A percentile compares a stretch with the other conserved stretches of the same genome.
phyloP scores from a whole-genome alignment of 2,113 vertebrate genomes.

The Gallinago undulata region DNA sequence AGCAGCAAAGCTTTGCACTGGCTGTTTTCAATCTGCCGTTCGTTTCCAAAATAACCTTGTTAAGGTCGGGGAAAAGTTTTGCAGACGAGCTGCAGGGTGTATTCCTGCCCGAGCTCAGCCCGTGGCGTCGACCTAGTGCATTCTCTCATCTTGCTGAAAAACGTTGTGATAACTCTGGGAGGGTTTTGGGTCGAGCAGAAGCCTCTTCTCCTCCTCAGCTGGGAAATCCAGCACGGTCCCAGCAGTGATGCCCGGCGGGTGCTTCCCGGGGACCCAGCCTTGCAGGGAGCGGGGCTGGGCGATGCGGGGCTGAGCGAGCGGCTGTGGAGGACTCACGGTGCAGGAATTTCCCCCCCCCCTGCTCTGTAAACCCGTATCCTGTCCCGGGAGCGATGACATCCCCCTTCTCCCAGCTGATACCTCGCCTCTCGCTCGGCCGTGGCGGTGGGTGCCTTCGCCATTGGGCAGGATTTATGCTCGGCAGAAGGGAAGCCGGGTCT shows the following conservation, averaged over 20 bases:
- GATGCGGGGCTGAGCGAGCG: not conserved
- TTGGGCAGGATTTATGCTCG: not conserved
- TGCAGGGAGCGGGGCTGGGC: not conserved
- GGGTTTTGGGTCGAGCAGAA: not conserved
- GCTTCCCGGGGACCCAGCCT: not conserved
- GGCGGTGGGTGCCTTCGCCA: rapidly evolving
- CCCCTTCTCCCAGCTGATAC: not conserved
- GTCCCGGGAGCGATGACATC: not conserved
- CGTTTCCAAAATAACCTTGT: not conserved
- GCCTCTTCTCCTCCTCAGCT: not conserved
- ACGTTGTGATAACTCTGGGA: not conserved
- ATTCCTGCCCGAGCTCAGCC: not conserved
- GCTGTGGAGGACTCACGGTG: not conserved
- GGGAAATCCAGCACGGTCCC: not conserved
- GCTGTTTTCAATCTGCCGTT: not conserved
- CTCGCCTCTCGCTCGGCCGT: not conserved
- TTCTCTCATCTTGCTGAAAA: not conserved
- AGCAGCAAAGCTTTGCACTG: not conserved
- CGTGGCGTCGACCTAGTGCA: rapidly evolving
- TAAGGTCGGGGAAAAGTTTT: not conserved
- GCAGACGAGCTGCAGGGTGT: not conserved
- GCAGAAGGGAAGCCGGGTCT: not conserved
- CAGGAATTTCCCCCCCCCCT: not conserved
- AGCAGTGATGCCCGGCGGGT: rapidly evolving
- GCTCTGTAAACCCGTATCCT: not conserved